Conservation (phyloP, 2,888 invertebrate genomes). For the Leptogaster cylindrica region DNA sequence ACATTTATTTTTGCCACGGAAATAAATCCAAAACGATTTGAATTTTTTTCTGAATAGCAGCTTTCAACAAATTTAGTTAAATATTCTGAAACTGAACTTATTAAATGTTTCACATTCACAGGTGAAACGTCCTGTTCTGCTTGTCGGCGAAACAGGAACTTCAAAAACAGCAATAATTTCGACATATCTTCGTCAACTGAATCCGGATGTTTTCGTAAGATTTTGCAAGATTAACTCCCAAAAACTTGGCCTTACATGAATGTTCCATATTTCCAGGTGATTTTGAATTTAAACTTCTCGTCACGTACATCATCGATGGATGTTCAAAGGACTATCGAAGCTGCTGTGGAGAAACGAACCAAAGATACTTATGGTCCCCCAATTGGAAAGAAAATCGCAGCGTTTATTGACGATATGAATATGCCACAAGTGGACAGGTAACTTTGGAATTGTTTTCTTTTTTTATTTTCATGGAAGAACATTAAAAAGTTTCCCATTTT, state of each 20-base stretch:
- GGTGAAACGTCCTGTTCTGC: conserved; percentile 78
- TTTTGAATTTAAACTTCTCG: conserved; percentile 85
- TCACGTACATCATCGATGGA: conserved; percentile 90
- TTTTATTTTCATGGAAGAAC: neutral
- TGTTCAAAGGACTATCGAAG: conserved; percentile 86
- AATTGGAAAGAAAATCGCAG: conserved; percentile 84
- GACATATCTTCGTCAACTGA: conserved; percentile 77
- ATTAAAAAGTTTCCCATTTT: neutral
- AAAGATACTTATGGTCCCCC: conserved; percentile 91
- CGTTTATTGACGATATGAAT: conserved; percentile 94
- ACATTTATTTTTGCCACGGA: too few relatives aligned
- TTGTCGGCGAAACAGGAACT: conserved; percentile 91
- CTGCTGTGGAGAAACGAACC: conserved; percentile 86
- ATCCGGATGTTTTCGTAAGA: conserved; percentile 71
- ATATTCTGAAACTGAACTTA: too few relatives aligned
- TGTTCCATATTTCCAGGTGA: conserved; percentile 3
- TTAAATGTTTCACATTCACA: too few relatives aligned
- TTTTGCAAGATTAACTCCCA: conserved; percentile 1
- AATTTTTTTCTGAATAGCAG: too few relatives aligned
- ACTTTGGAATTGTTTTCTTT: conserved; percentile 39
- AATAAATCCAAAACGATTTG: too few relatives aligned
- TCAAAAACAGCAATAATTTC: conserved; percentile 90
- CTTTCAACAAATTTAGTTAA: too few relatives aligned
- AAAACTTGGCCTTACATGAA: neutral
- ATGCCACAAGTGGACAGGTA: conserved; percentile 78